Base-by-base conservation (phyloP, 2,797 vertebrate genomes). In the Acanthurus leucopareius region DNA sequence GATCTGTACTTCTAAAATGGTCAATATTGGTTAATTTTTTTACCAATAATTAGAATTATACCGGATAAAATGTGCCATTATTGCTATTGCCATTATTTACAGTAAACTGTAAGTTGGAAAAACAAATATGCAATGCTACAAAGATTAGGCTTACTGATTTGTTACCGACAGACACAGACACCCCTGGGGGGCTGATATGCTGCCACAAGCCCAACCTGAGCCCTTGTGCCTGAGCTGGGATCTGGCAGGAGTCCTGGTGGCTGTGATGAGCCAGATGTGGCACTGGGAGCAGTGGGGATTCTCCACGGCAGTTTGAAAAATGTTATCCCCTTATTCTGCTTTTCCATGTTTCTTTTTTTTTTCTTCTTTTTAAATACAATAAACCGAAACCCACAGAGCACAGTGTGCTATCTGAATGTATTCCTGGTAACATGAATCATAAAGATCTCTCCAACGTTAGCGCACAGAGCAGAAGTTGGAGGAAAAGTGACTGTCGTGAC, bases 191-290 rank as follows among this genome's bases (percentile, higher is more conserved):
- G 32, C 59, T 65, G 72, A 63, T 90, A 17, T 20, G 69, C 74
- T 75, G 85, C 87, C 91, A 93, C 90, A 82, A 86, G 85, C 81
- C 80, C 83, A 87, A 90, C 93, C 89, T 91, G 89, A 89, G 84
- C 87, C 89, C 79, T 53, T 59, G 53, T 56, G 83, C 82, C 75
- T n/a, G 72, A 83, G 84, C 86, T 48, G 75, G 82, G 80, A 82
- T 87, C 84, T 92, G 92, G 90, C 87, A 22, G 78, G 73, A 74
- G 76, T 73, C 80, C 85, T 75, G 87, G 76, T 90, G 87, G 79
- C 58, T 69, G 70, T 87, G 88, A 88, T 87, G 91, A 91, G 90
- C 90, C 95, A 95, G 94, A 95, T 95, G 94, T 89, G 93, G 81
- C 91, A 83, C 82, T 86, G 78, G 82, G 87, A 91, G 86, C 92